Conservation (phyloP, 2,113 vertebrate genomes). For the Dasypus novemcinctus region DNA sequence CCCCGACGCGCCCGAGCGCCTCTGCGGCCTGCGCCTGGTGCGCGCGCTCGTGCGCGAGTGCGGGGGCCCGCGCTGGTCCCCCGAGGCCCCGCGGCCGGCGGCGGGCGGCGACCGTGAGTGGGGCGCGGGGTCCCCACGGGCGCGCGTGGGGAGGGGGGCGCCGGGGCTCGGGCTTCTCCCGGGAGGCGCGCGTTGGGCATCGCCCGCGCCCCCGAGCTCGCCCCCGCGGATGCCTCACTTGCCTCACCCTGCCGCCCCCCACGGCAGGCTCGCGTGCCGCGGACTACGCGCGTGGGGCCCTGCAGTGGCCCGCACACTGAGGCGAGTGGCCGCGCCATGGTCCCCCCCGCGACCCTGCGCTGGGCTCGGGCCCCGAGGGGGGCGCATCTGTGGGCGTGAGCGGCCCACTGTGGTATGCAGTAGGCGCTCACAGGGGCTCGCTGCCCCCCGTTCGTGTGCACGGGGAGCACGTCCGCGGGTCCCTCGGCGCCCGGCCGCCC, state of each 20-base stretch:
- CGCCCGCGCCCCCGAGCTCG: no score
- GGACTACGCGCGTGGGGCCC: no score
- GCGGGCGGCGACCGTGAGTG: slow-evolving; percentile 48
- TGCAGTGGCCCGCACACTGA: no score
- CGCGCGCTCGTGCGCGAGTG: slow-evolving; percentile 60
- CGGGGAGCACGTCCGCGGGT: neutral
- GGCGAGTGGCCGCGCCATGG: no score
- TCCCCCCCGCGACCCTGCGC: neutral
- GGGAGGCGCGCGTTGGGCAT: no score
- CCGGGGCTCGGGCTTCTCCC: no score
- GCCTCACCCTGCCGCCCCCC: no score
- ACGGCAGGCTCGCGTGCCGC: no score
- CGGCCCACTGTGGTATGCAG: neutral
- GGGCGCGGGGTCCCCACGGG: accelerated
- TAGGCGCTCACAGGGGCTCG: neutral
- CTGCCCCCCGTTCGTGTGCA: neutral
- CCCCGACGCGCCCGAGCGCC: neutral
- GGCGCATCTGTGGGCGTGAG: neutral
- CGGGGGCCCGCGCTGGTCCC: slow-evolving; percentile 67
- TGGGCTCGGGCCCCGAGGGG: no score
- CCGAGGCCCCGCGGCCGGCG: neutral
- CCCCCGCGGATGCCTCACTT: no score
- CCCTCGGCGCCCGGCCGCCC: neutral
- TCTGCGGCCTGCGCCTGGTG: slow-evolving; percentile 64
- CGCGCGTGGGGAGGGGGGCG: neutral